Percentiles rank a stretch among this genome's conserved stretches.
Conservation (phyloP, 2,888 invertebrate species). For the Nemotelus nigrinus region DNA sequence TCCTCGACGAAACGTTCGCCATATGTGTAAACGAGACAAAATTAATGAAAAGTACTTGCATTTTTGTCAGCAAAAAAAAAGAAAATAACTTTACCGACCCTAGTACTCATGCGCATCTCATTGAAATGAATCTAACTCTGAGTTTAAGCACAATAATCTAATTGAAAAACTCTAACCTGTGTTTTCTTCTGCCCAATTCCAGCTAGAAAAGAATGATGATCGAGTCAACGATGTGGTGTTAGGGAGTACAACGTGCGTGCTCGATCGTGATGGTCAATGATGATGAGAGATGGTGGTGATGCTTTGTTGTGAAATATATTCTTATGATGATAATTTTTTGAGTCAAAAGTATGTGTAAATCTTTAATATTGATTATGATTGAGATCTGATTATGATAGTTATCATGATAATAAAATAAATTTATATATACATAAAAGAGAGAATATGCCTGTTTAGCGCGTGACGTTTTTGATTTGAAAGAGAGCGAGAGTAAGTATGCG, state of each 20-base stretch:
- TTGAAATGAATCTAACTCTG: background rate
- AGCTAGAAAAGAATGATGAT: constrained; percentile 19
- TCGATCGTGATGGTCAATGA: background rate
- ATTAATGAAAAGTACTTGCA: too few species aligned
- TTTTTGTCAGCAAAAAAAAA: too few species aligned
- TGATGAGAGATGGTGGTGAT: constrained; percentile 30
- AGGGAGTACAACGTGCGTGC: constrained; percentile 1
- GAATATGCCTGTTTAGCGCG: constrained; percentile 35
- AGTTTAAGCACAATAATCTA: constrained; percentile 34
- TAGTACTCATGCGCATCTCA: too few species aligned
- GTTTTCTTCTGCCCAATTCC: constrained; percentile 42
- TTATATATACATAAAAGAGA: constrained; percentile 2
- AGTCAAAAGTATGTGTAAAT: constrained; percentile 31
- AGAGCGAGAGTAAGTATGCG: constrained; percentile 39
- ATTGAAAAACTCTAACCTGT: constrained; percentile 33
- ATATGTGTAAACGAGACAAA: too few species aligned
- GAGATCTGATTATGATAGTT: constrained; percentile 12
- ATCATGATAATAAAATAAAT: background rate
- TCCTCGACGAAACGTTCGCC: too few species aligned
- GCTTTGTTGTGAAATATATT: constrained; percentile 32
- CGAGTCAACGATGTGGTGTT: constrained; percentile 29
- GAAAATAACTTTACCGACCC: too few species aligned
- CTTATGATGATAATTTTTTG: constrained; percentile 25
- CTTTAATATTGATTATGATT: constrained; percentile 3
- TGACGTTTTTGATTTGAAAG: constrained; percentile 32